Base-by-base conservation (phyloP, 2,888 invertebrate genomes). In the Pollenia amentaria region DNA sequence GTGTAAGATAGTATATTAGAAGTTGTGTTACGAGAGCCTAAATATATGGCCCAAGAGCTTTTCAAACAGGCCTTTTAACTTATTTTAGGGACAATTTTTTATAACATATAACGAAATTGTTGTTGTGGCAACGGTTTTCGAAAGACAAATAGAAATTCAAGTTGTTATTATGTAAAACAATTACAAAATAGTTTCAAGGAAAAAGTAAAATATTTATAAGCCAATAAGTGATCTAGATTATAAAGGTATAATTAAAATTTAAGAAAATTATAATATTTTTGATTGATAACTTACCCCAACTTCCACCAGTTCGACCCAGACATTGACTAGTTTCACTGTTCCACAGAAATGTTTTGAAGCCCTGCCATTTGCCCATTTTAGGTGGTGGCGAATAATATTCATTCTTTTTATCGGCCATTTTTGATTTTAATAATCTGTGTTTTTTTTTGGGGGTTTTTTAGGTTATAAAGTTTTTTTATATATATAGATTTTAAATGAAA, bases 321-420 rank as follows among this genome's bases (percentile, higher is more conserved):
- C 98, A 96, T 94, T 98, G 97, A 92, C 96, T 96, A 88, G 98
- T 98, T 94, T 98, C 98, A 90, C 97, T 95, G 95, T 99, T 97
- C 96, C 97, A 98, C 89, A 98, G 93, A 95, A 98, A 98, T 92
- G 95, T 94, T 94, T 95, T 95, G 94, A 97, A 96, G 91, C 96
- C 95, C 94, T 97, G 97, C 97, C 97, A 97, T 95, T 95, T 96
- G 89, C 97, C 96, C 91, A 97, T 95, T 93, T 96, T 96, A 87
- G 96, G 96, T 90, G 97, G 97, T 90, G 96, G 96, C 91, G 96
- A 93, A 94, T 97, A 97, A 94, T 95, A 97, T 94, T 96, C 96
- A 93, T 96, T 96, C 93, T 96, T 96, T 94, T 97, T 97, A 94
- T 96, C 97, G 94, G 96, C 96, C 96, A 97, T 96, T 90, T 96